phyloP scores from a whole-genome alignment of 2,113 vertebrate species.

The Protomyctophum bolini region DNA sequence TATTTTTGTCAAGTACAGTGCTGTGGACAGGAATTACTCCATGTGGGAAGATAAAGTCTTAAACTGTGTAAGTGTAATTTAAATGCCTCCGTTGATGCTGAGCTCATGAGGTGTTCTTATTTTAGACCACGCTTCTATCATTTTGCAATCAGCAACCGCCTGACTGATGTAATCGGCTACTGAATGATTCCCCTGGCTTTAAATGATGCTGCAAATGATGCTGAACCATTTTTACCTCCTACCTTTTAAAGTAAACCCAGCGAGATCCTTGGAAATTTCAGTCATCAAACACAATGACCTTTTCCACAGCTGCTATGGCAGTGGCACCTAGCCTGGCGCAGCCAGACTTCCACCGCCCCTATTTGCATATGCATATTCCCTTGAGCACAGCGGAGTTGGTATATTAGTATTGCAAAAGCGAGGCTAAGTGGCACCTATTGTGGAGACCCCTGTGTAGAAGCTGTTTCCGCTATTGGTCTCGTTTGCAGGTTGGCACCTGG shows the following conservation, averaged over 20 bases:
- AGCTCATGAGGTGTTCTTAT: not conserved
- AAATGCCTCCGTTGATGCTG: not conserved
- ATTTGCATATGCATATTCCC: too few relatives aligned
- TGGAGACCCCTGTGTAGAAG: not conserved
- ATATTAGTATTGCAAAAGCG: not conserved
- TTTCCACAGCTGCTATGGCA: slow-evolving; percentile 34
- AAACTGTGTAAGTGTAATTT: slow-evolving; percentile 14
- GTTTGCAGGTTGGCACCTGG: slow-evolving; percentile 13
- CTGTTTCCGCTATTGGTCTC: slow-evolving; percentile 6
- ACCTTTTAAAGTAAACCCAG: slow-evolving; percentile 35
- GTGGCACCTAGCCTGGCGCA: not conserved
- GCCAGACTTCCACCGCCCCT: too few relatives aligned
- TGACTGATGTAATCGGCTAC: slow-evolving; percentile 22
- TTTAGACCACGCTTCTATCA: not conserved
- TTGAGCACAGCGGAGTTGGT: too few relatives aligned
- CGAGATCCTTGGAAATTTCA: slow-evolving; percentile 56
- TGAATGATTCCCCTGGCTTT: slow-evolving; percentile 35
- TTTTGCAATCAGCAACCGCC: slow-evolving; percentile 41
- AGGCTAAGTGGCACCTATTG: not conserved
- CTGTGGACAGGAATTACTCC: too few relatives aligned
- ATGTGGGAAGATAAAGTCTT: too few relatives aligned
- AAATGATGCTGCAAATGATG: slow-evolving; percentile 18
- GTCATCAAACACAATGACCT: slow-evolving; percentile 53
- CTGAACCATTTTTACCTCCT: slow-evolving; percentile 42
- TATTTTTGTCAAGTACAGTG: too few relatives aligned